A percentile compares a stretch with the other conserved stretches of the same genome.
Evolutionary conservation across 2,797 vertebrate species (phyloP).

Genomic region (Myotis pilosus): DNA sequence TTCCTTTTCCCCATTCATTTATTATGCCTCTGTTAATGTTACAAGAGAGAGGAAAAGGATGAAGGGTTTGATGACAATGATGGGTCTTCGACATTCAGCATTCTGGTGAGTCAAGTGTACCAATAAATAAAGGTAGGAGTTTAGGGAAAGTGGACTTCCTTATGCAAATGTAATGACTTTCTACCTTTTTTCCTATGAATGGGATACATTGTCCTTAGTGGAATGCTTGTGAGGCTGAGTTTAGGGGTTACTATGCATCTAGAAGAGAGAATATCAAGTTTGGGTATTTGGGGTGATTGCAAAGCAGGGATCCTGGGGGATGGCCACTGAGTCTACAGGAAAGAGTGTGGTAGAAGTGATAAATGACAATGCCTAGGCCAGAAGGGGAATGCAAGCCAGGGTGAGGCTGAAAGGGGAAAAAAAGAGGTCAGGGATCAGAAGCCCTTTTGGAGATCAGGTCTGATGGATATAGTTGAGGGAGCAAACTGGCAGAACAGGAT

Average conservation of each 20-base stretch:
- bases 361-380: background rate
- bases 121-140: background rate
- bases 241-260: background rate
- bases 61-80: conserved; percentile 91
- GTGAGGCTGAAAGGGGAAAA: background rate
- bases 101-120: conserved; percentile 89
- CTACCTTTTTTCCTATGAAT: background rate
- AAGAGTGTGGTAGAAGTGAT: background rate
- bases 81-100: conserved; percentile 90
- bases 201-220: background rate
- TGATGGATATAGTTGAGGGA: background rate
- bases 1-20: conserved; percentile 91
- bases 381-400: background rate
- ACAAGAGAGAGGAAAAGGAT: conserved; percentile 91
- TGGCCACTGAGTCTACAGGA: background rate
- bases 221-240: background rate
- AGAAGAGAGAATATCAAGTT: background rate
- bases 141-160: background rate
- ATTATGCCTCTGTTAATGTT: conserved; percentile 90
- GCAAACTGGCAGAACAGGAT: background rate
- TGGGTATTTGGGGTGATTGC: background rate
- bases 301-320: background rate
- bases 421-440: background rate
- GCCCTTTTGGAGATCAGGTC: background rate
- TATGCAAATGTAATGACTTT: background rate